Conservation (phyloP, 64 coral and sea anemone species). For the Actinia tenebrosa region DNA sequence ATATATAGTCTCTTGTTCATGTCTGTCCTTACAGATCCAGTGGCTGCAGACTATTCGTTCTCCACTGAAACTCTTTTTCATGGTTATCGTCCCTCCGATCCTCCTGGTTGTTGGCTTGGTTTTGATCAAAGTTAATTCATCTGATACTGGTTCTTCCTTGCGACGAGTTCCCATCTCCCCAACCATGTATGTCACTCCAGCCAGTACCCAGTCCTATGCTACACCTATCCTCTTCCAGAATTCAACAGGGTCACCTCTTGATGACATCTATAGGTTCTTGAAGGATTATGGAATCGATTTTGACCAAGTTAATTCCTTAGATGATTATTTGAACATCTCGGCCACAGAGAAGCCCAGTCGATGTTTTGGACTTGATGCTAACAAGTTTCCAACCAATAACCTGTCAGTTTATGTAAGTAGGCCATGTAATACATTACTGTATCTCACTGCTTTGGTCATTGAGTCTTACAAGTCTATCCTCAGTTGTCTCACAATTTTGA, state of each 20-base stretch:
- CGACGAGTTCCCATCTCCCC: constrained; percentile 33
- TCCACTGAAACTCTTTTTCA: constrained; percentile 67
- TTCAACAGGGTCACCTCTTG: constrained; percentile 44
- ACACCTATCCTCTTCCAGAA: constrained; percentile 49
- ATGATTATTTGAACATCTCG: constrained; percentile 41
- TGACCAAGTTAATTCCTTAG: constrained; percentile 29
- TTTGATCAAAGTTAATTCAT: constrained; percentile 6
- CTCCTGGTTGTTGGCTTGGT: constrained; percentile 53
- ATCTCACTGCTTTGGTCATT: no score
- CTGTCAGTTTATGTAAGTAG: neutral
- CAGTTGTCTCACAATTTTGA: no score
- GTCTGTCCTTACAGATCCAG: constrained; percentile 43
- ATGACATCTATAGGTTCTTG: constrained; percentile 38
- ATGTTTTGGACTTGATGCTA: constrained; percentile 46
- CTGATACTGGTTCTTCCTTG: neutral
- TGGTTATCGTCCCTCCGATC: constrained; percentile 59
- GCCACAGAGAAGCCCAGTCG: neutral
- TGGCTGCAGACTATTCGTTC: constrained; percentile 54
- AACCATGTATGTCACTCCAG: constrained; percentile 49
- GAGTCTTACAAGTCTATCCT: no score
- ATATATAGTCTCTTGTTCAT: neutral
- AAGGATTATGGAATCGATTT: constrained; percentile 48
- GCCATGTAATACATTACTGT: no score
- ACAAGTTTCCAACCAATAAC: neutral
- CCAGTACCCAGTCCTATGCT: constrained; percentile 47